A percentile compares a stretch with the other conserved stretches of the same genome.
phyloP scores from a whole-genome alignment of 2,797 vertebrate species.

The Phataginus tricuspis region DNA sequence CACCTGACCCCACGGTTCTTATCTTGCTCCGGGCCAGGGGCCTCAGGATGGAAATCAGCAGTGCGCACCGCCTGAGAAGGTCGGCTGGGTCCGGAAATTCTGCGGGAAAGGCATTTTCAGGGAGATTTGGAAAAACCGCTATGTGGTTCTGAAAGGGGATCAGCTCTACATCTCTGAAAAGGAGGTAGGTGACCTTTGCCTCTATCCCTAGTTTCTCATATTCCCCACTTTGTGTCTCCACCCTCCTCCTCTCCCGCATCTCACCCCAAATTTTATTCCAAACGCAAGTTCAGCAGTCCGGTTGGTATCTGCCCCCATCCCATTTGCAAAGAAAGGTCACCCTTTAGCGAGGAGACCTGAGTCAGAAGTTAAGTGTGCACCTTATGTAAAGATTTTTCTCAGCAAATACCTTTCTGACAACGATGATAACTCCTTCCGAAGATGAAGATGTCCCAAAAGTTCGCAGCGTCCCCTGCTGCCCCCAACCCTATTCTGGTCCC shows the following conservation, averaged over 20 bases:
- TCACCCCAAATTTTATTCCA: constrained; percentile 31
- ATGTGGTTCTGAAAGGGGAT: constrained; percentile 92
- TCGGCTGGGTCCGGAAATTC: constrained; percentile 97
- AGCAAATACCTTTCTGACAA: neutral
- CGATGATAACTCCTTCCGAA: neutral
- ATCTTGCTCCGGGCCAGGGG: constrained; percentile 85
- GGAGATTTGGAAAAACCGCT: constrained; percentile 98
- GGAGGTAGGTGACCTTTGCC: constrained; percentile 89
- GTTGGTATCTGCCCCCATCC: neutral
- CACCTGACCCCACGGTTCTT: neutral
- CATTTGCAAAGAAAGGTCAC: constrained; percentile 36
- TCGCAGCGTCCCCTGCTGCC: neutral
- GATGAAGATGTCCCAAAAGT: neutral
- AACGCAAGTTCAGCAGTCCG: constrained; percentile 42
- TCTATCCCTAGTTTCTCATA: neutral
- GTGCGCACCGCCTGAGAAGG: constrained; percentile 89
- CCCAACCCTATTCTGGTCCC: neutral
- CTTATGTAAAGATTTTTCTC: neutral
- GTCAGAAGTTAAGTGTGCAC: constrained; percentile 36
- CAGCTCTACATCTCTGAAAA: constrained; percentile 96
- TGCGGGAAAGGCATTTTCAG: constrained; percentile 96
- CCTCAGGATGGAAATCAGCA: constrained; percentile 88
- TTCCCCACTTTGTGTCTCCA: neutral
- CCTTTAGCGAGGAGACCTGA: neutral
- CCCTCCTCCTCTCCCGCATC: neutral